Evolutionary conservation across 2,113 vertebrate genomes (phyloP), one percentile per base, ranked within the genome.

Genomic region (Tupaia tana): DNA sequence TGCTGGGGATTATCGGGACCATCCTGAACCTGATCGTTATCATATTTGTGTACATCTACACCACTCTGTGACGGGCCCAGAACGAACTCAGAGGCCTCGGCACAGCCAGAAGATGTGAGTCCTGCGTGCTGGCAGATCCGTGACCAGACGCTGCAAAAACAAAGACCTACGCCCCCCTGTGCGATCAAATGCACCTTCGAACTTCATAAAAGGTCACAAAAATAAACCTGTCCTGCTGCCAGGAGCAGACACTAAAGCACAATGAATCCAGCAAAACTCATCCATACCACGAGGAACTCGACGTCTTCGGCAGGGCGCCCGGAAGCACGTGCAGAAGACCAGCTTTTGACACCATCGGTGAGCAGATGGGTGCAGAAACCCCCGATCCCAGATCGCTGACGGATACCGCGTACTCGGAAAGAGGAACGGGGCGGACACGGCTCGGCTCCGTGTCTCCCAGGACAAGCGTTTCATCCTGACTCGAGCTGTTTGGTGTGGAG

Each of bases 21-120:
- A 99, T 99, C 96, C 99, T 99, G 91, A 99, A 99, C 97, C 98
- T 99, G 64, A 98, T 99, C 6, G 99, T 99, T 92, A 99, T 99
- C 94, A 99, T 99, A 97, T 99, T 99, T 95, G 99, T 99, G 87
- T 99, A 99, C 97, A 99, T 99, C 95, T 99, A 99, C 98, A 99
- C 99, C 89, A 99, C 99, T 0, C 97, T 99, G 97, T 99, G 98
- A 98, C 87, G 7, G 95, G 66, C 87, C 93, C 90, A n/a, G 90
- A 25, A 24, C 3, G 18, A 3, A 86, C 89, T 83, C 29, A 22
- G 90, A 87, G 89, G 87, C 91, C 97, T 93, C 1, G 0, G 64
- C 13, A n/a, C 58, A 94, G 87, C 89, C 27, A 0, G 0, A 2
- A 24, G 90, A 78, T 9, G 3, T 74, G 64, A 63, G 54, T 58